Conservation (phyloP, 2,797 vertebrate genomes). For the Molossus molossus region DNA sequence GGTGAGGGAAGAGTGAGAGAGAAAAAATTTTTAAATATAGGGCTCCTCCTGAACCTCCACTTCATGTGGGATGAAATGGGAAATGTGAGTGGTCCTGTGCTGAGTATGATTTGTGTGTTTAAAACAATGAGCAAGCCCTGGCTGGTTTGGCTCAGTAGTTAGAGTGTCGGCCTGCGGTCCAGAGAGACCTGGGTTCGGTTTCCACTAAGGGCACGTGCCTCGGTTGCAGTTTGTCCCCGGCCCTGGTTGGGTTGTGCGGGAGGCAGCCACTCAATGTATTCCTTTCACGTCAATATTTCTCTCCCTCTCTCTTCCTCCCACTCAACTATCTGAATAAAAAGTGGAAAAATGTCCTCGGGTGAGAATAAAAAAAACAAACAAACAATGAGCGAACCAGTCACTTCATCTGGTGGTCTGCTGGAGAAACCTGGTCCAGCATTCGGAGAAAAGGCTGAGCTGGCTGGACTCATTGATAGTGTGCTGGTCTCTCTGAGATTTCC, state of each 20-base stretch:
- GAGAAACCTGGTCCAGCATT: neutral
- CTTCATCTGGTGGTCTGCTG: slow-evolving; percentile 7
- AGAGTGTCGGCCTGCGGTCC: too few relatives aligned
- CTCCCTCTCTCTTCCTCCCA: too few relatives aligned
- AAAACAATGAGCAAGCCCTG: neutral
- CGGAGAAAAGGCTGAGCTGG: neutral
- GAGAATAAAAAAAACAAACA: neutral
- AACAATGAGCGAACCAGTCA: neutral
- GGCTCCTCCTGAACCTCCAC: too few relatives aligned
- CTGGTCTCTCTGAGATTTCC: slow-evolving; percentile 13
- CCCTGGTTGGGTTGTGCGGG: too few relatives aligned
- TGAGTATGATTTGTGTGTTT: slow-evolving; percentile 15
- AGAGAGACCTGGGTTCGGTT: too few relatives aligned
- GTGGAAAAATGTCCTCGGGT: too few relatives aligned
- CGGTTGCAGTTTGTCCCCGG: too few relatives aligned
- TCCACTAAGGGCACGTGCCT: too few relatives aligned
- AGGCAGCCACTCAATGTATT: too few relatives aligned
- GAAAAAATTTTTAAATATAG: neutral
- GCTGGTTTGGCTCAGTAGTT: too few relatives aligned
- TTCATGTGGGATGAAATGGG: neutral
- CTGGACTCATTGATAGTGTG: neutral
- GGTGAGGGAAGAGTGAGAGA: neutral
- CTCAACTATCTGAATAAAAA: too few relatives aligned
- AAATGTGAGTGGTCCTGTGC: neutral
- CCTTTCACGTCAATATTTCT: too few relatives aligned